A percentile compares a stretch with the other conserved stretches of the same genome.
These are phyloP conservation scores for Araneus ventricosus DNA, from an alignment of 1,140 invertebrate genomes.

Conservation along the genomic window DNA sequence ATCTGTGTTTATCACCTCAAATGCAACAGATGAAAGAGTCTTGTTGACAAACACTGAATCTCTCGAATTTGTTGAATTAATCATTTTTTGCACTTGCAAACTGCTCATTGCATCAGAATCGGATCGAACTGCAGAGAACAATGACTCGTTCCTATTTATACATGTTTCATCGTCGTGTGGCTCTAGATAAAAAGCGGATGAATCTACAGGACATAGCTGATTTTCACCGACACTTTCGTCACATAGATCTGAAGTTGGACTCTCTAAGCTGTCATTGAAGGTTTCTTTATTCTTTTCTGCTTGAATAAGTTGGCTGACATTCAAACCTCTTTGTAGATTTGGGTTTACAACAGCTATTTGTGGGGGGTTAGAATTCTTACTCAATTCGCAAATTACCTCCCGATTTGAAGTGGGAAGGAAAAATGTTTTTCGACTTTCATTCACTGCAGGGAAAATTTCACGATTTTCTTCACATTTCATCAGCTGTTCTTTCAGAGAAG, in stretches of 20 bases:
- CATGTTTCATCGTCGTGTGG: neutral
- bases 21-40: neutral
- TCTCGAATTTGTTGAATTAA: neutral
- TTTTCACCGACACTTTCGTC: neutral
- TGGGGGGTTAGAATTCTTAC: neutral
- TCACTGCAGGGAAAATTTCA: neutral
- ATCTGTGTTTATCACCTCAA: neutral
- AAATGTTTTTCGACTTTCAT: neutral
- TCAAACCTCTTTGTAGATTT: neutral
- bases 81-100: neutral
- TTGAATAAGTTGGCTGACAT: neutral
- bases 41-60: neutral
- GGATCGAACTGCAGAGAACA: neutral
- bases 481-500: neutral
- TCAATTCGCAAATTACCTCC: neutral
- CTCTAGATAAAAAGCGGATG: neutral
- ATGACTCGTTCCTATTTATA: neutral
- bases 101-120: neutral
- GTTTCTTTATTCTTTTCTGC: neutral
- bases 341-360: neutral
- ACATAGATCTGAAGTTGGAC: neutral
- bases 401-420: neutral
- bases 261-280: slow-evolving; percentile 60
- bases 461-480: neutral
- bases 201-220: too few relatives aligned